Evolutionary conservation across 2,888 invertebrate species (phyloP).

Genomic region (Pimpla rufipes): DNA sequence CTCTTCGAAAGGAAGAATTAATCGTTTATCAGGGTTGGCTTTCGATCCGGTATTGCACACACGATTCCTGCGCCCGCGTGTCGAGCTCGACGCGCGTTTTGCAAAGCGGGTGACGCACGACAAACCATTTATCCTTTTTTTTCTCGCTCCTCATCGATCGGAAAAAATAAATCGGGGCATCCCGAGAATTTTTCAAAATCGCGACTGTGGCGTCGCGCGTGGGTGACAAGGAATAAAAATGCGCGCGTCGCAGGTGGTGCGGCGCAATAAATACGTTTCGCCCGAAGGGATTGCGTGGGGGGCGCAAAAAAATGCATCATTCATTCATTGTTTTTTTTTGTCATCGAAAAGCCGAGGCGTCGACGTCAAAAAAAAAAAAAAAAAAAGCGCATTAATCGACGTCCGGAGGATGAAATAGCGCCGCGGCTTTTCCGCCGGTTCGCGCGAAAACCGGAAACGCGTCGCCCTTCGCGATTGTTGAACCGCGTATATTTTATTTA

Average conservation of each 20-base stretch:
- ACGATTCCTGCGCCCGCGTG: too few relatives aligned
- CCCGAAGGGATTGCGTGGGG: background rate
- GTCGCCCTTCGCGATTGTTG: slow-evolving; percentile 18
- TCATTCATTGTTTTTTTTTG: background rate
- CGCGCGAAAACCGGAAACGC: slow-evolving; percentile 10
- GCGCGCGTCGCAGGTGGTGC: background rate
- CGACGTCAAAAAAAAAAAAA: slow-evolving; percentile 12
- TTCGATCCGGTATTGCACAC: too few relatives aligned
- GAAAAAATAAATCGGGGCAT: too few relatives aligned
- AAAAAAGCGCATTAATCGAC: slow-evolving; percentile 55
- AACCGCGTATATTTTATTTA: slow-evolving; percentile 3
- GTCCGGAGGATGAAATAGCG: slow-evolving; percentile 23
- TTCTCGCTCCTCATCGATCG: too few relatives aligned
- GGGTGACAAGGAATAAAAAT: background rate
- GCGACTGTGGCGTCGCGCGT: too few relatives aligned
- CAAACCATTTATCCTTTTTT: too few relatives aligned
- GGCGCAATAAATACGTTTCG: background rate
- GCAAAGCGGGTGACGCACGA: too few relatives aligned
- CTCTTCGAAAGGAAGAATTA: background rate
- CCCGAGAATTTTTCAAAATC: background rate
- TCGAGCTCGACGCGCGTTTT: too few relatives aligned
- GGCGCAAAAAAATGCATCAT: background rate
- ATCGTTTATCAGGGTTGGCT: too few relatives aligned
- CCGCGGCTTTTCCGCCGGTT: slow-evolving; percentile 6
- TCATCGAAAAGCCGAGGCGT: slow-evolving; percentile 28